These are phyloP conservation scores for Scaeva pyrastri DNA, from an alignment of 2,888 invertebrate species.

Conservation along the genomic window DNA sequence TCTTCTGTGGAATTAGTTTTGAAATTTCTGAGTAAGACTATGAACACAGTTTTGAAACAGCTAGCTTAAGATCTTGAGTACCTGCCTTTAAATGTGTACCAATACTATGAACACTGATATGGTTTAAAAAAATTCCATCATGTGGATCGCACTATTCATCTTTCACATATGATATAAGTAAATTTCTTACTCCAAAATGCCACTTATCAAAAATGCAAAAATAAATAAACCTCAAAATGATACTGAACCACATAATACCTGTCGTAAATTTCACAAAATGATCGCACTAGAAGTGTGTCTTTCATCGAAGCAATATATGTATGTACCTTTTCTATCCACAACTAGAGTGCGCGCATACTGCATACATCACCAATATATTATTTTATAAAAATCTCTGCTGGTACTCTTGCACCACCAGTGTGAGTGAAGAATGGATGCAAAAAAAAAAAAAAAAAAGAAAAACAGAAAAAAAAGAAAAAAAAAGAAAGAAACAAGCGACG, in stretches of 20 bases:
- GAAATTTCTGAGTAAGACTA: too few species aligned
- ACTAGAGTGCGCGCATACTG: background rate
- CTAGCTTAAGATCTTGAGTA: too few species aligned
- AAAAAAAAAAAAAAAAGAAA: slow-evolving; percentile 7
- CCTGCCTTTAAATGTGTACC: too few species aligned
- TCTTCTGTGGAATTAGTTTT: too few species aligned
- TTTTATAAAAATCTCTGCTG: slow-evolving; percentile 61
- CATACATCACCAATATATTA: slow-evolving; percentile 13
- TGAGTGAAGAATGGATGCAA: slow-evolving; percentile 46
- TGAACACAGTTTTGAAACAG: too few species aligned
- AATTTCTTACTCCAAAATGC: too few species aligned
- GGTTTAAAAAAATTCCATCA: too few species aligned
- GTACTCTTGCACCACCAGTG: background rate
- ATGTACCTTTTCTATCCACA: background rate
- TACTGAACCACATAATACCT: slow-evolving; percentile 43
- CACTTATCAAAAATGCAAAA: background rate
- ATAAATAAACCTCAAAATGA: slow-evolving; percentile 26
- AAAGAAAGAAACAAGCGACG: slow-evolving; percentile 51
- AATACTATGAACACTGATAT: too few species aligned
- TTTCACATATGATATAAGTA: too few species aligned
- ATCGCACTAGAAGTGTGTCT: slow-evolving; percentile 56
- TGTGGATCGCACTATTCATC: too few species aligned
- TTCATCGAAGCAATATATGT: slow-evolving; percentile 23
- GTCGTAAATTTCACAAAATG: slow-evolving; percentile 59
- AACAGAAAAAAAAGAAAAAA: slow-evolving; percentile 6